These are phyloP conservation scores for Cyrtonyx montezumae DNA, from an alignment of 2,113 vertebrate genomes.

Conservation along the genomic window DNA sequence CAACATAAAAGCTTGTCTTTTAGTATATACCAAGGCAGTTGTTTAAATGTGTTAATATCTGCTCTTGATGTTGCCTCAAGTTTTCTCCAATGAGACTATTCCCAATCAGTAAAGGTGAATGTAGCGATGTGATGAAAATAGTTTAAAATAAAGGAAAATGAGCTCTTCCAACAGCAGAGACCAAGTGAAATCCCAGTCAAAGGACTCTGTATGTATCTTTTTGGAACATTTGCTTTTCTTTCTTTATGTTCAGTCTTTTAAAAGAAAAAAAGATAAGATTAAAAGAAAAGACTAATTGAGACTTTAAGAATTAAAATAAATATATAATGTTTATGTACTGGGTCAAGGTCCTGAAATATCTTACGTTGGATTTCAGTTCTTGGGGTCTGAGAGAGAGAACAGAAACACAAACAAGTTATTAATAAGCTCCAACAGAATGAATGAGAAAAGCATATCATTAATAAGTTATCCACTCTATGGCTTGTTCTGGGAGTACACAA, in stretches of 20 bases:
- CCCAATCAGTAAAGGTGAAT: background rate
- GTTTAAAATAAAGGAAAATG: background rate
- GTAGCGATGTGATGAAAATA: background rate
- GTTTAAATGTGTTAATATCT: background rate
- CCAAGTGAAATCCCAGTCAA: background rate
- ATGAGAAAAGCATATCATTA: background rate
- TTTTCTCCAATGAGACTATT: background rate
- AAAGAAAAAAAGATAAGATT: background rate
- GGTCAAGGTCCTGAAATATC: constrained; percentile 18
- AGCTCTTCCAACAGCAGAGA: background rate
- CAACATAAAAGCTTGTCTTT: background rate
- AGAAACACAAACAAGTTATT: background rate
- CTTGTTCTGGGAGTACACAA: background rate
- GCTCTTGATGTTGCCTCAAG: background rate
- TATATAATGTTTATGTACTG: background rate
- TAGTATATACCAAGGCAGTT: background rate
- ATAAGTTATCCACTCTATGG: background rate
- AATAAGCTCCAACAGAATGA: background rate
- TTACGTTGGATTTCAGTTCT: background rate
- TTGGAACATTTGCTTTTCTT: background rate
- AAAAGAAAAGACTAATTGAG: background rate
- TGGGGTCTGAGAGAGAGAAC: constrained; percentile 27
- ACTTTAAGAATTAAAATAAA: background rate
- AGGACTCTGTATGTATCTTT: background rate
- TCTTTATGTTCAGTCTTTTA: background rate